Conservation (phyloP, 2,797 vertebrate species). For the Rhynchotus rufescens region DNA sequence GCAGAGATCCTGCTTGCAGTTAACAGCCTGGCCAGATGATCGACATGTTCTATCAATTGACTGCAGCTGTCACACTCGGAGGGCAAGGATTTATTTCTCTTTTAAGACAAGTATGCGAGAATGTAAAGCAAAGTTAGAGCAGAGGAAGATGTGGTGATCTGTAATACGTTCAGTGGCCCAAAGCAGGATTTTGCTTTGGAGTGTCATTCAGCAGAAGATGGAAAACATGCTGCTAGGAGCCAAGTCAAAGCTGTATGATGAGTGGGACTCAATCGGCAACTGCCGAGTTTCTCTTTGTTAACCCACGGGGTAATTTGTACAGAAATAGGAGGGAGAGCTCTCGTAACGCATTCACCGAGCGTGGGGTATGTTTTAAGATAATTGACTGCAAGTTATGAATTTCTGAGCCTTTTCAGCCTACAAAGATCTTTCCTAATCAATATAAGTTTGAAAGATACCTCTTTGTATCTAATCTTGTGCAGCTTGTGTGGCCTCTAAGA, state of each 20-base stretch:
- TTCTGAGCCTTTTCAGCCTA: neutral
- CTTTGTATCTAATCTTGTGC: neutral
- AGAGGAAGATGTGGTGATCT: neutral
- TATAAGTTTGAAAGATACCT: neutral
- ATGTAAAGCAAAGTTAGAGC: neutral
- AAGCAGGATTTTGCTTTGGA: neutral
- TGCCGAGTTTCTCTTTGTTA: neutral
- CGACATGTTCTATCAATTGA: neutral
- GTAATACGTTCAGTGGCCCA: neutral
- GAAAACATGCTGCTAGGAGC: neutral
- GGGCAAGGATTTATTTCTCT: neutral
- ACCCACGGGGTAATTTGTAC: neutral
- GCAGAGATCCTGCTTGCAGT: neutral
- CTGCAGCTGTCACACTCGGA: neutral
- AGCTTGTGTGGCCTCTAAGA: neutral
- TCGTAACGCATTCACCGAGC: constrained; percentile 5
- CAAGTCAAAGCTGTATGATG: neutral
- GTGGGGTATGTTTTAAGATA: neutral
- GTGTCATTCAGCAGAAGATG: neutral
- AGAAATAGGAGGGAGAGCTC: neutral
- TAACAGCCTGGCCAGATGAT: neutral
- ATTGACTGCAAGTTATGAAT: constrained; percentile 25
- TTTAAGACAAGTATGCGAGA: neutral
- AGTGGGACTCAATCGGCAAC: neutral
- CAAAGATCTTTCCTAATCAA: neutral